Conservation (phyloP, 2,888 invertebrate genomes). For the Aporophyla lueneburgensis region DNA sequence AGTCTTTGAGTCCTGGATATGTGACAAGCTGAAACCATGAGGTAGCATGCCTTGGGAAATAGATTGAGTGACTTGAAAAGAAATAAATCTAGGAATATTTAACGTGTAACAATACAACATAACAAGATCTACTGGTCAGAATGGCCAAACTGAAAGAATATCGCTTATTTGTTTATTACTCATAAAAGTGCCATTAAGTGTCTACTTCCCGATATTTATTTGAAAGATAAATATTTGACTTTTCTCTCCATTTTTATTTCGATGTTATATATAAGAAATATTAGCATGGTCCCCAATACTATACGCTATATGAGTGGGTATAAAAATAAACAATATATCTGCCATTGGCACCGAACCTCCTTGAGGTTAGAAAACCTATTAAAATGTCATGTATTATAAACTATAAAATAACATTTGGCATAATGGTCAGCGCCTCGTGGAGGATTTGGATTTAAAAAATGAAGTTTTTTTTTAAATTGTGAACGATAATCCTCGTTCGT, state of each 20-base stretch:
- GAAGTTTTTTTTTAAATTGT: slow-evolving; percentile 13
- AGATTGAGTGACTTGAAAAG: neutral
- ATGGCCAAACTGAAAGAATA: no score
- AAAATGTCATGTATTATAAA: slow-evolving; percentile 59
- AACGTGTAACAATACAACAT: no score
- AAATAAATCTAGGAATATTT: neutral
- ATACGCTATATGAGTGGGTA: neutral
- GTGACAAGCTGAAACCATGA: neutral
- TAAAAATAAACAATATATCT: slow-evolving; percentile 40
- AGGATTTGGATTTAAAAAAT: slow-evolving; percentile 27
- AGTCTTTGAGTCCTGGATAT: no score
- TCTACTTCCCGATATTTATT: slow-evolving; percentile 4
- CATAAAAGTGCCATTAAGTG: neutral
- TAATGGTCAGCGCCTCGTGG: slow-evolving; percentile 27
- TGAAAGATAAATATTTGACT: neutral
- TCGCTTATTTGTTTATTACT: neutral
- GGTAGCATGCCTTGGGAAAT: neutral
- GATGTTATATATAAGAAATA: neutral
- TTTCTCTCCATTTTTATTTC: neutral
- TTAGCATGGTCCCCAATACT: slow-evolving; percentile 3
- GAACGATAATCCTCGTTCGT: neutral
- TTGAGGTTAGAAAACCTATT: slow-evolving; percentile 69
- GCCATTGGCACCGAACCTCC: slow-evolving; percentile 32
- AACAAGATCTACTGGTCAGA: neutral
- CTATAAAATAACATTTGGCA: slow-evolving; percentile 54